Evolutionary conservation across 2,797 vertebrate species (phyloP).

Genomic region (Cyprinella venusta): DNA sequence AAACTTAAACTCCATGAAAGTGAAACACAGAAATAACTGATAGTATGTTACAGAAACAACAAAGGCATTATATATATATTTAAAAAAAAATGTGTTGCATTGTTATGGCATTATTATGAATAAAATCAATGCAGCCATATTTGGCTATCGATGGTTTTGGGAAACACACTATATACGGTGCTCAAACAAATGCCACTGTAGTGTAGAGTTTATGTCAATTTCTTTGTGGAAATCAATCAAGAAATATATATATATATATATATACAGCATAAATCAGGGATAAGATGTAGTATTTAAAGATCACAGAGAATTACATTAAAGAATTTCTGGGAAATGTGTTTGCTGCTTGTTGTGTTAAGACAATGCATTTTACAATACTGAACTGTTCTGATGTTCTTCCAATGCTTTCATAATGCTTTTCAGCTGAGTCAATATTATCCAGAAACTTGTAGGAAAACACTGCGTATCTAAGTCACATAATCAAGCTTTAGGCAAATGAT

Average conservation of each 20-base stretch:
- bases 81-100: too few relatives aligned
- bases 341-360: background rate
- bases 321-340: background rate
- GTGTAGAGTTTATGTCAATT: background rate
- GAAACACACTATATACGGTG: too few relatives aligned
- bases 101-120: background rate
- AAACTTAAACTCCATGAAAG: too few relatives aligned
- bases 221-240: background rate
- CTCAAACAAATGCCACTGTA: background rate
- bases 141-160: background rate
- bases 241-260: background rate
- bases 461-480: conserved; percentile 13
- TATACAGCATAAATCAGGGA: background rate
- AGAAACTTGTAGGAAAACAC: conserved; percentile 28
- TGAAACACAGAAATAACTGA: too few relatives aligned
- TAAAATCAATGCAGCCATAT: background rate
- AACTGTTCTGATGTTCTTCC: conserved; percentile 14
- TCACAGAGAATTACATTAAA: background rate
- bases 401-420: conserved; percentile 18
- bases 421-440: conserved; percentile 35
- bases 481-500: conserved; percentile 23
- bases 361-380: background rate
- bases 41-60: too few relatives aligned
- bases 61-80: too few relatives aligned
- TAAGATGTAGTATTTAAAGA: background rate